Base-by-base conservation (phyloP, 2,797 vertebrate genomes). In the Tenualosa ilisha region DNA sequence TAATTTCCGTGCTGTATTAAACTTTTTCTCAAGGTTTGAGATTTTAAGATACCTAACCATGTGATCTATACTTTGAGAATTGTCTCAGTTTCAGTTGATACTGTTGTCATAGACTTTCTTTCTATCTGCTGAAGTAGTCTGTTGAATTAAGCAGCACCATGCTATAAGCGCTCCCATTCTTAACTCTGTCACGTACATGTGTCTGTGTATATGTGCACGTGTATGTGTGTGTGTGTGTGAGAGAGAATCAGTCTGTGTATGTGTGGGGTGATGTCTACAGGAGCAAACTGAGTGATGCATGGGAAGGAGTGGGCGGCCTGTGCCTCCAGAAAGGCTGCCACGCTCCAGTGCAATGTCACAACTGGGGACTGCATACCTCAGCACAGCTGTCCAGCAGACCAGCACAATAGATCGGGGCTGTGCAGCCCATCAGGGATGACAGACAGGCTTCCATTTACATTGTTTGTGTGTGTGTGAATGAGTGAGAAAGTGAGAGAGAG, bases 361-460 rank as follows among this genome's bases (percentile, higher is more conserved):
- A 89, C 79, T 86, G 50, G 81, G 81, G 84, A 85, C 89, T 51
- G 68, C 87, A 87, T 89, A 89, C 85, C 86, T 89, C 31, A 65
- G 61, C 75, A 51, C 83, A 86, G 83, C 89, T 81, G 86, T 86
- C 72, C 68, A 83, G 85, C 81, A 81, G 72, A 53, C 51, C 49
- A 53, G 75, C 15, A 49, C 20, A 63, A 82, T 50, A 53, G 26
- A 82, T 13, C 0, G 12, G 75, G 68, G 65, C 65, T 82, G 72
- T 72, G 65, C 72, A 79, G 72, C 37, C 37, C 72, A 79, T 79
- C 72, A 79, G 37, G 37, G 40, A 20, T 46, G 65, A 72, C 65
- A 72, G 65, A 79, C 72, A 79, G 72, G 15, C 72, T 79, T 46
- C 72, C 72, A 79, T 79, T 79, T 79, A 79, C 72, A 79, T 79